Base-by-base conservation (phyloP, 2,888 invertebrate species). In the Fragum whitleyi region DNA sequence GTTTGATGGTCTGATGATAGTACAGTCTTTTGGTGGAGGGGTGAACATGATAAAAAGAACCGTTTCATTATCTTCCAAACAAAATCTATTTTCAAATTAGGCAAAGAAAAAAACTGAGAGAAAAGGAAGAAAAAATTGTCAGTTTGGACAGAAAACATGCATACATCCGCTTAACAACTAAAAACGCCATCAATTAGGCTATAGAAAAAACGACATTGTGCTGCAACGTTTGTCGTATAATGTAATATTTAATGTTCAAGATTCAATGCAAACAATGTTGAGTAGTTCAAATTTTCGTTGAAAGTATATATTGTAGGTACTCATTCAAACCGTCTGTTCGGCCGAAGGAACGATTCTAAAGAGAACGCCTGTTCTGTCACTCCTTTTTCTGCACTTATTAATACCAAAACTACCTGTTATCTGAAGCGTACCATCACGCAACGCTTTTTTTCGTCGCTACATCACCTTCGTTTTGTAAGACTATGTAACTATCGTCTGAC, bases 161-260 rank as follows among this genome's bases (percentile, higher is more conserved):
- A 26, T 36, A 65, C 65, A 65, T 65, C 65, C 65, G 65, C 42
- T 65, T 65, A 65, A 65, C 65, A 65, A 65, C 65, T 39, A 23
- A 65, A 65, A 65, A 39, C 42, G 28, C 65, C 65, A 42, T 65
- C 26, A 42, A 28, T 26, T 57, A 26, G 9, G 28, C 9, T 7
- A 23, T 11, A 42, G n/a, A 42, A 42, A 65, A 65, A 26, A 21
- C 16, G 65, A 42, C 39, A 19, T 9, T 21, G 23, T 19, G 21
- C 16, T 65, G 65, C 65, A 65, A 19, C 42, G 65, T 21, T 62
- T 65, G 42, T 42, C 16, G n/a, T 65, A 42, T 65, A 42, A 23
- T 23, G 42, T 65, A 42, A 23, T 42, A 26, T 32, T 21, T 53
- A 36, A 3, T 6, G 32, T 36, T 36, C 32, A 36, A 9, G 32